Evolutionary conservation across 2,113 vertebrate species (phyloP).

Genomic region (Prochilodus magdalenae): DNA sequence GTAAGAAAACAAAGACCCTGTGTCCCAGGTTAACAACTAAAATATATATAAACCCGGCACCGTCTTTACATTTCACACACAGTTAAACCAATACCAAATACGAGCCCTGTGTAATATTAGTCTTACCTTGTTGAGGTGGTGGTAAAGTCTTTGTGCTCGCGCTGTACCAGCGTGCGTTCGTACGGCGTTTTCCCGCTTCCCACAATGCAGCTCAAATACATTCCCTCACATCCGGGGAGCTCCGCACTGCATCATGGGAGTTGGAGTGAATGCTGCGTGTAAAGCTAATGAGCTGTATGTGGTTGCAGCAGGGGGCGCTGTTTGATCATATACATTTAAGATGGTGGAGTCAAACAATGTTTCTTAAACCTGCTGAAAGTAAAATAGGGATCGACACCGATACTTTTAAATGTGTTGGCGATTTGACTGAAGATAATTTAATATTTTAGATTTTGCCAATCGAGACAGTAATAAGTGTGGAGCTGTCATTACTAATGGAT

Average conservation of each 20-base stretch:
- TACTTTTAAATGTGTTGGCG: too few relatives aligned
- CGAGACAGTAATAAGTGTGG: too few relatives aligned
- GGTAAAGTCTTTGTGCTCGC: background rate
- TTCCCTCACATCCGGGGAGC: conserved; percentile 1
- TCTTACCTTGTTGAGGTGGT: too few relatives aligned
- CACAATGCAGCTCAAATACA: conserved; percentile 57
- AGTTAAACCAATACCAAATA: too few relatives aligned
- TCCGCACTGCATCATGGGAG: conserved; percentile 19
- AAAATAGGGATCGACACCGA: background rate
- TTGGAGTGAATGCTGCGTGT: conserved; percentile 9
- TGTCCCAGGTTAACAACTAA: too few relatives aligned
- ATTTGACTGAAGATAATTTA: too few relatives aligned
- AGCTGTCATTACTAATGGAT: too few relatives aligned
- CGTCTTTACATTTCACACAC: too few relatives aligned
- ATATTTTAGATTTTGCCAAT: too few relatives aligned
- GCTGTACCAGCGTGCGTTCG: conserved; percentile 37
- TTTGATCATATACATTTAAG: background rate
- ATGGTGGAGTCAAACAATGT: background rate
- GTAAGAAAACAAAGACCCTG: too few relatives aligned
- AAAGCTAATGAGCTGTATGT: background rate
- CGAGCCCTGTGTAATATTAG: too few relatives aligned
- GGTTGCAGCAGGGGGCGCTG: conserved; percentile 39
- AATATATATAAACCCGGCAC: too few relatives aligned
- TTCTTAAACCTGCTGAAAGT: background rate
- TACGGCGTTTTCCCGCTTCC: conserved; percentile 56